Evolutionary conservation across 2,888 invertebrate species (phyloP).

Genomic region (Lasioglossum calceatum): DNA sequence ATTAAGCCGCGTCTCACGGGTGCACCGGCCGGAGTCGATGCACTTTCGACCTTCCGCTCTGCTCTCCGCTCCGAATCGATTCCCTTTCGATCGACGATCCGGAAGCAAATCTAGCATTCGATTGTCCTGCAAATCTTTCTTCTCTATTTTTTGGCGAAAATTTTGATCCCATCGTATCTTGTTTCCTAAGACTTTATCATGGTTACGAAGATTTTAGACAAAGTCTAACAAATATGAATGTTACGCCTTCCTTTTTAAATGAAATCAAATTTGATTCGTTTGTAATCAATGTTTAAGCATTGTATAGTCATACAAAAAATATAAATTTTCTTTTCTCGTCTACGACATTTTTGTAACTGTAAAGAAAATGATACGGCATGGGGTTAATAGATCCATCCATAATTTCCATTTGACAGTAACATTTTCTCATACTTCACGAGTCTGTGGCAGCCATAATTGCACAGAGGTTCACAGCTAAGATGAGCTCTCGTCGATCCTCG

Average conservation of each 20-base stretch:
- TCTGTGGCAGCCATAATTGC: neutral
- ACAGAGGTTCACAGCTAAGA: neutral
- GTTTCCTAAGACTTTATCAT: too few relatives aligned
- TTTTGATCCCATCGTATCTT: neutral
- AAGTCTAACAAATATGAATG: too few relatives aligned
- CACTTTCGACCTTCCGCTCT: conserved; percentile 57
- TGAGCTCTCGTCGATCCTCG: neutral
- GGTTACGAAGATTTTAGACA: too few relatives aligned
- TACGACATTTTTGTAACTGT: too few relatives aligned
- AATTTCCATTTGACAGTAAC: too few relatives aligned
- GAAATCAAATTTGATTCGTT: too few relatives aligned
- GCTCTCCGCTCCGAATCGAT: neutral
- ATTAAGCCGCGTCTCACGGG: conserved; percentile 62
- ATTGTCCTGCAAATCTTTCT: neutral
- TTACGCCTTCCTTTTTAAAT: too few relatives aligned
- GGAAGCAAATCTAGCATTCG: neutral
- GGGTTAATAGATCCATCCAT: too few relatives aligned
- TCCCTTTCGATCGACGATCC: neutral
- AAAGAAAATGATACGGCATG: too few relatives aligned
- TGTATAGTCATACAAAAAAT: too few relatives aligned
- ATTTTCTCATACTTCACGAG: neutral
- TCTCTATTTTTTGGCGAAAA: neutral
- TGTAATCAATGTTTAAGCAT: too few relatives aligned
- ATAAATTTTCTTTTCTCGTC: too few relatives aligned
- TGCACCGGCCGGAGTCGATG: conserved; percentile 60